Evolutionary conservation across 2,113 vertebrate species (phyloP).

Genomic region (Passer montanus): DNA sequence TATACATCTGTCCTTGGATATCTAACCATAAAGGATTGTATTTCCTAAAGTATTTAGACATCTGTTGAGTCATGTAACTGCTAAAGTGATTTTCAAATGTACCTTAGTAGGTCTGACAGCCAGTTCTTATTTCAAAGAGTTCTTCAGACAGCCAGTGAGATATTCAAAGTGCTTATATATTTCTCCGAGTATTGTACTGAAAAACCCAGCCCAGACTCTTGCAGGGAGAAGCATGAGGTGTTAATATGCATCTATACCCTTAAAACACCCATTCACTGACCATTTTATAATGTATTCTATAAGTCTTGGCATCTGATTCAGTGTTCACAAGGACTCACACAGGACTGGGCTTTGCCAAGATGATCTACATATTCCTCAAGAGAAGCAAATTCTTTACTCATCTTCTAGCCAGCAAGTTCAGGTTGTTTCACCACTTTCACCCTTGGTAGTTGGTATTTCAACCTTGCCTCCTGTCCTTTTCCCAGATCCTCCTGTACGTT

Average conservation of each 20-base stretch:
- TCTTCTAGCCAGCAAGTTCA: not conserved
- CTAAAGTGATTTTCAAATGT: constrained; percentile 34
- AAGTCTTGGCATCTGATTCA: not conserved
- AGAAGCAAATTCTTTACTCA: not conserved
- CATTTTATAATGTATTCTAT: not conserved
- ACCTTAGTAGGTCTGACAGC: constrained; percentile 35
- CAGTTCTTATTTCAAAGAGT: constrained; percentile 42
- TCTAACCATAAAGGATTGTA: constrained; percentile 3
- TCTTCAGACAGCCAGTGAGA: constrained; percentile 35
- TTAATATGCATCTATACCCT: not conserved
- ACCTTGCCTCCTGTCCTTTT: not conserved
- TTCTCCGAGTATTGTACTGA: not conserved
- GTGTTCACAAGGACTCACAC: not conserved
- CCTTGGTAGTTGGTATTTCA: not conserved
- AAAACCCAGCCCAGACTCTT: not conserved
- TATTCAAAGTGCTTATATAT: not conserved
- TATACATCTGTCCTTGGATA: not conserved
- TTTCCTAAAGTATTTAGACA: constrained; percentile 55
- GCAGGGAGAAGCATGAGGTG: not conserved
- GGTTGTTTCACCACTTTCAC: not conserved
- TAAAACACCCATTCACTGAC: not conserved
- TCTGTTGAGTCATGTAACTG: constrained; percentile 46
- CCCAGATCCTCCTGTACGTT: not conserved
- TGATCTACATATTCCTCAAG: not conserved
- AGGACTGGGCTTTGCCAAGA: not conserved